Conservation (phyloP, 2,888 invertebrate genomes). For the Drosophila kokeensis region DNA sequence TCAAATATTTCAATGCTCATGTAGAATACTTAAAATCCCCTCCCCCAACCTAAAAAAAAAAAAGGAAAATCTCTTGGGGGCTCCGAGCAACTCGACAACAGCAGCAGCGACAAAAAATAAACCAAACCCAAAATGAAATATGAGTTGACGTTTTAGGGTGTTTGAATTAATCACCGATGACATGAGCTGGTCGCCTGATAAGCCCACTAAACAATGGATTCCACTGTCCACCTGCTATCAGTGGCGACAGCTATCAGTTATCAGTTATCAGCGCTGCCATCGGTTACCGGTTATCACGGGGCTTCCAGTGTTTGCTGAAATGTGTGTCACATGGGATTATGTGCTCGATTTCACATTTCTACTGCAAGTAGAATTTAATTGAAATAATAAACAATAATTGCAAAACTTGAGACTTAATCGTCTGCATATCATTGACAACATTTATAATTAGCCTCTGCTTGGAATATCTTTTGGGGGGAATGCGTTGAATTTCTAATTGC, state of each 20-base stretch:
- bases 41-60: not conserved
- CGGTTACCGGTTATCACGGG: conserved; percentile 6
- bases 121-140: not conserved
- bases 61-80: not conserved
- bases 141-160: conserved; percentile 19
- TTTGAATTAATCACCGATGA: conserved; percentile 37
- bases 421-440: conserved; percentile 30
- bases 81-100: not conserved
- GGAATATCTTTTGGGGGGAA: not conserved
- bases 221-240: conserved; percentile 42
- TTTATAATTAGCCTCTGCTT: conserved; percentile 40
- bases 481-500: conserved; percentile 20
- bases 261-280: conserved; percentile 4
- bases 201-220: conserved; percentile 38
- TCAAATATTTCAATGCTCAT: conserved; percentile 28
- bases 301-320: not conserved
- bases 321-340: conserved; percentile 12
- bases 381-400: not conserved
- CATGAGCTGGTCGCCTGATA: conserved; percentile 16
- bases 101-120: not conserved
- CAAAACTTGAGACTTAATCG: conserved; percentile 57
- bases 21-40: not conserved
- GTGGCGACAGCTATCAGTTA: not conserved
- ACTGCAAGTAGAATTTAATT: not conserved
- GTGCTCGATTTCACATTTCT: not conserved